These are phyloP conservation scores for Mantis religiosa DNA, from an alignment of 2,888 invertebrate genomes.

Conservation along the genomic window DNA sequence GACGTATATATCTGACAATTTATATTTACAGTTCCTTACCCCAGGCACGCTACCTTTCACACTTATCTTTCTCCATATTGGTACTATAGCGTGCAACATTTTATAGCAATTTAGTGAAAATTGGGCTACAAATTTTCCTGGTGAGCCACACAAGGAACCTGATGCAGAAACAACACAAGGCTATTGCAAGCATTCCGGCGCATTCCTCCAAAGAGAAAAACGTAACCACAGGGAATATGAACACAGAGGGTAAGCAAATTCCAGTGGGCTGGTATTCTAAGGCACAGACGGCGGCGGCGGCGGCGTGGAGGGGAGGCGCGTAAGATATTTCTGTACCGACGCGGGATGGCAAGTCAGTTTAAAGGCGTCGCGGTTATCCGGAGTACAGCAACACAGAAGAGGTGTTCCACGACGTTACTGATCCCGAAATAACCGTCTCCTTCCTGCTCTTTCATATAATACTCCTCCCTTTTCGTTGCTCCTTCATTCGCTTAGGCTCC, in stretches of 20 bases:
- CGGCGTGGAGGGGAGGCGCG: too few species aligned
- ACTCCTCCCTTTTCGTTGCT: too few species aligned
- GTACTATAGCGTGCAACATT: too few species aligned
- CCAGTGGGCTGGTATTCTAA: background rate
- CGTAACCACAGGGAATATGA: background rate
- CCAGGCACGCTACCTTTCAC: too few species aligned
- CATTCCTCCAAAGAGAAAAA: background rate
- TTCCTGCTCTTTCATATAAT: background rate
- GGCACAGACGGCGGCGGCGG: background rate
- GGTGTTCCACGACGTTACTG: background rate
- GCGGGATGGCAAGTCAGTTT: background rate
- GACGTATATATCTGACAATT: too few species aligned
- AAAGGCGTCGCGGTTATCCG: slow-evolving; percentile 3
- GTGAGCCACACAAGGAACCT: too few species aligned
- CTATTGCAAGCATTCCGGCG: background rate
- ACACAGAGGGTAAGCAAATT: background rate
- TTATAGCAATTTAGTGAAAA: too few species aligned
- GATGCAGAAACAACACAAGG: too few species aligned
- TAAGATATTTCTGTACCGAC: background rate
- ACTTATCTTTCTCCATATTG: too few species aligned
- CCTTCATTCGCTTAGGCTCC: too few species aligned
- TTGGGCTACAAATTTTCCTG: too few species aligned
- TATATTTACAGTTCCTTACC: too few species aligned
- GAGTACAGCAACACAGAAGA: background rate
- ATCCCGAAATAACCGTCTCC: background rate